Conservation (phyloP, 1,140 invertebrate species). For the Procambarus clarkii region DNA sequence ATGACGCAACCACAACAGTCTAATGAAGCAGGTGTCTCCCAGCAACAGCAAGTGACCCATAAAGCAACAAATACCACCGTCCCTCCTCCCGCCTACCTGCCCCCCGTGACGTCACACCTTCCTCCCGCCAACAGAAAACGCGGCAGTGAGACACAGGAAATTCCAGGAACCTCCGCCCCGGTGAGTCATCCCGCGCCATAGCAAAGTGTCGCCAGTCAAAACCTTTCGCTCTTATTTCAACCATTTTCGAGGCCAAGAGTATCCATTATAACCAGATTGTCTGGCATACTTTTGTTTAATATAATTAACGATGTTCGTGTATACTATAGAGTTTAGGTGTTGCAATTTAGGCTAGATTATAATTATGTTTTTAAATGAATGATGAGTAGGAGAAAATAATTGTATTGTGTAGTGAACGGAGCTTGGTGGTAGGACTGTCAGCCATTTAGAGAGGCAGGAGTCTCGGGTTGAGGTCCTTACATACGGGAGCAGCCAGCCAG, state of each 20-base stretch:
- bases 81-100: not conserved
- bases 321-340: no score
- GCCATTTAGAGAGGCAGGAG: not conserved
- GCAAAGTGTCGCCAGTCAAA: not conserved
- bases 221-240: not conserved
- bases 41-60: not conserved
- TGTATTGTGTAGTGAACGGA: not conserved
- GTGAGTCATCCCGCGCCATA: not conserved
- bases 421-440: not conserved
- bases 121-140: not conserved
- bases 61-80: not conserved
- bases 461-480: not conserved
- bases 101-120: not conserved
- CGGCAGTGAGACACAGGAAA: slow-evolving; percentile 13
- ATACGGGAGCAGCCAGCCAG: not conserved
- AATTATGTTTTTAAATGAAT: no score
- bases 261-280: not conserved
- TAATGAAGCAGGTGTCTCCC: no score
- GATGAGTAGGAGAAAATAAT: no score
- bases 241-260: not conserved
- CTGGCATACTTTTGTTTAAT: not conserved
- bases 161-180: slow-evolving; percentile 4
- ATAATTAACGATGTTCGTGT: no score
- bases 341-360: no score
- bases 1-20: no score